These are phyloP conservation scores for Sebastes minor DNA, from an alignment of 2,797 vertebrate genomes.

Conservation along the genomic window DNA sequence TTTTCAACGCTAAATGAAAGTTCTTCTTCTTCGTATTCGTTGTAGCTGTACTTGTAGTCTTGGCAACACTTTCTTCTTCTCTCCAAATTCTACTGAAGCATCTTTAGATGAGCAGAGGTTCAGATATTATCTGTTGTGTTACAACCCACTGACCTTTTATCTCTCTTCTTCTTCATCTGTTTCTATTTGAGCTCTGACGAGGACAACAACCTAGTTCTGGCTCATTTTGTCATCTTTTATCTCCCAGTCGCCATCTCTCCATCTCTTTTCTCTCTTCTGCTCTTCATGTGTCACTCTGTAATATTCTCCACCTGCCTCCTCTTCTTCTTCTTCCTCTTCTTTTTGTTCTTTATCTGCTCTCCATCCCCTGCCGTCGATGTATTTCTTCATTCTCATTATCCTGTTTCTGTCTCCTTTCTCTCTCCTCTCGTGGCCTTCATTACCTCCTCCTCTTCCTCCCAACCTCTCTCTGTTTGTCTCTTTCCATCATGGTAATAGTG, in stretches of 20 bases:
- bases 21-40: background rate
- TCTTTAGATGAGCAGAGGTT: background rate
- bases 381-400: background rate
- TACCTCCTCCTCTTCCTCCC: background rate
- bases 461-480: background rate
- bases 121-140: background rate
- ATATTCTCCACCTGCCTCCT: slow-evolving; percentile 3
- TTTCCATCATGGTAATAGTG: slow-evolving; percentile 56
- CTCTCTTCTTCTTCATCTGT: slow-evolving; percentile 2
- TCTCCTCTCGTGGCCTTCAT: slow-evolving; percentile 10
- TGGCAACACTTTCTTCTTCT: background rate
- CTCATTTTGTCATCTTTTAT: background rate
- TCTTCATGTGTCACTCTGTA: background rate
- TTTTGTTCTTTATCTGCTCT: background rate
- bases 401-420: background rate
- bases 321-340: background rate
- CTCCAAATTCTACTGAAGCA: background rate
- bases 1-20: background rate
- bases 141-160: background rate
- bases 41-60: background rate
- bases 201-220: background rate
- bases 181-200: background rate
- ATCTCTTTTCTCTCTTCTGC: background rate
- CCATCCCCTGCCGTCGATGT: background rate
- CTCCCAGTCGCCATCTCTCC: background rate